A percentile compares a stretch with the other conserved stretches of the same genome.
These are phyloP conservation scores for Falco berigora DNA, from an alignment of 2,797 vertebrate genomes.

Conservation along the genomic window DNA sequence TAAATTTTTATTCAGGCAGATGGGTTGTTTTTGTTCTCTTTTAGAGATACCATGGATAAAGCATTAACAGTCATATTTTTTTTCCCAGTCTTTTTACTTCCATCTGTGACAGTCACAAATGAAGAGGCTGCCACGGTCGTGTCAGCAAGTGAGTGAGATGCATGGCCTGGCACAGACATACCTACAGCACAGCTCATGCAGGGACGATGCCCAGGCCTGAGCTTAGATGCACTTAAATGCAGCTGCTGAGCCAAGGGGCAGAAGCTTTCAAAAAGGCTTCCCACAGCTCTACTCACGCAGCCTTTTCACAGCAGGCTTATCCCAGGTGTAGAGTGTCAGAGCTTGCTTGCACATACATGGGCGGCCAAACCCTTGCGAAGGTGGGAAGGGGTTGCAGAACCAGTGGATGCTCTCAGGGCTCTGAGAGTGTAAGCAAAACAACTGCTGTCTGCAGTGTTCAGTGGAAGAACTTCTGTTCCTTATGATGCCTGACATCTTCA, in stretches of 20 bases:
- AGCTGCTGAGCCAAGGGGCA: not conserved
- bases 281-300: not conserved
- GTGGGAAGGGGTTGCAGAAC: not conserved
- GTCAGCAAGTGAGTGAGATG: not conserved
- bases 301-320: not conserved
- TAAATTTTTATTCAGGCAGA: slow-evolving; percentile 6
- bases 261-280: not conserved
- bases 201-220: not conserved
- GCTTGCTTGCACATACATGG: fast-evolving
- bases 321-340: not conserved
- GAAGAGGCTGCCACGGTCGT: not conserved
- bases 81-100: not conserved
- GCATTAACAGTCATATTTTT: not conserved
- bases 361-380: fast-evolving
- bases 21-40: not conserved
- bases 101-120: not conserved
- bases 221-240: not conserved
- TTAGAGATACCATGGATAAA: not conserved
- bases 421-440: not conserved
- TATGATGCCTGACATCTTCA: not conserved
- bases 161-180: fast-evolving
- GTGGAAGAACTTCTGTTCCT: not conserved
- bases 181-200: not conserved
- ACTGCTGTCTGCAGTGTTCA: not conserved
- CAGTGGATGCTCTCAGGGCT: not conserved